Conservation (phyloP, 2,113 vertebrate species). For the Sorex fumeus region DNA sequence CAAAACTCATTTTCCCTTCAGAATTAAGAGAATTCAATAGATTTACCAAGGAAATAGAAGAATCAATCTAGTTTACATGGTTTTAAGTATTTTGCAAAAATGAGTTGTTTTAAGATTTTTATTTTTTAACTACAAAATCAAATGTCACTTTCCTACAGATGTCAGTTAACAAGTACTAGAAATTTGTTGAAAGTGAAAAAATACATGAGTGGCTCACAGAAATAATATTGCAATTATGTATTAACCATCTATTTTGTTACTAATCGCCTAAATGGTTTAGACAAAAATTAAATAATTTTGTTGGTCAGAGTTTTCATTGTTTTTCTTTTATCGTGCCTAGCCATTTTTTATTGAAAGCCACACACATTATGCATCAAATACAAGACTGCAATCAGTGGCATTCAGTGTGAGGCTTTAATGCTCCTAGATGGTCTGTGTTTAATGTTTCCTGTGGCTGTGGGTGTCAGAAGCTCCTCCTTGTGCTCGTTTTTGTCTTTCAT, state of each 20-base stretch:
- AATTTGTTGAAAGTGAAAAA: slow-evolving; percentile 26
- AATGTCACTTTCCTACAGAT: background rate
- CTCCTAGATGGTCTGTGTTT: background rate
- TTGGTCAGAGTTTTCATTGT: background rate
- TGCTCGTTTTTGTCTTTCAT: background rate
- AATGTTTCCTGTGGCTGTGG: background rate
- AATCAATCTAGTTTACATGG: background rate
- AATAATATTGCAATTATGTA: background rate
- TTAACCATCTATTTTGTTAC: background rate
- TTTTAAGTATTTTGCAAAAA: slow-evolving; percentile 17
- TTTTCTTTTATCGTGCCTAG: background rate
- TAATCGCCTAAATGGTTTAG: background rate
- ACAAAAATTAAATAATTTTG: background rate
- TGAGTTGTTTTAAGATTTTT: background rate
- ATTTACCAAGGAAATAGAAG: background rate
- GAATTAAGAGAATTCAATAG: background rate
- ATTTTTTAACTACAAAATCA: background rate
- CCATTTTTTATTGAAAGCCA: background rate
- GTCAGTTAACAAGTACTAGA: background rate
- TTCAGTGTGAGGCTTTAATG: background rate
- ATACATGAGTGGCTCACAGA: background rate
- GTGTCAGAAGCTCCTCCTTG: background rate
- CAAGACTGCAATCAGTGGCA: background rate
- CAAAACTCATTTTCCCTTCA: background rate
- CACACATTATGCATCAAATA: background rate